These are phyloP conservation scores for Poecile atricapillus DNA, from an alignment of 2,113 vertebrate genomes.

Conservation along the genomic window DNA sequence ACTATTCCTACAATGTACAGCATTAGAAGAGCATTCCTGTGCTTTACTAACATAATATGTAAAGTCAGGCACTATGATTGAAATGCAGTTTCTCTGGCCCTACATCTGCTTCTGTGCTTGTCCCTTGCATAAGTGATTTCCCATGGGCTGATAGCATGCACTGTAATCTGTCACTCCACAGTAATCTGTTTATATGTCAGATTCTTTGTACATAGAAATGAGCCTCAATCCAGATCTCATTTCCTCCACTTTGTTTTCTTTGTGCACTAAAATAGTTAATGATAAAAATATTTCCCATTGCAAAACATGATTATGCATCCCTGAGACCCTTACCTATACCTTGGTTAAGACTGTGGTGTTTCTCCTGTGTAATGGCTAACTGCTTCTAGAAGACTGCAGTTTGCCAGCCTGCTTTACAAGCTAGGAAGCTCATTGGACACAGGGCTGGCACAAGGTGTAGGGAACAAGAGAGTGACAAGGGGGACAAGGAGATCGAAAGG, in stretches of 20 bases:
- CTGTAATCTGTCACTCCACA: neutral
- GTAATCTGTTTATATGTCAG: neutral
- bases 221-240: neutral
- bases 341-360: neutral
- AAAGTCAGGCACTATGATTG: neutral
- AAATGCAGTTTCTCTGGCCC: neutral
- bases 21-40: neutral
- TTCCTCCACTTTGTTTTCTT: neutral
- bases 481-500: neutral
- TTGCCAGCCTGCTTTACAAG: neutral
- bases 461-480: neutral
- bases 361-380: neutral
- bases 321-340: neutral
- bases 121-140: neutral
- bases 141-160: neutral
- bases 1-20: neutral
- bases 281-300: neutral
- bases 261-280: neutral
- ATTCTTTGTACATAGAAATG: neutral
- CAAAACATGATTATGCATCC: neutral
- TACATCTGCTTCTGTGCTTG: neutral
- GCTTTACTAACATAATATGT: neutral
- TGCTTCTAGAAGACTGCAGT: neutral
- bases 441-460: neutral
- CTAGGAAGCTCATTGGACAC: neutral